Evolutionary conservation across 2,888 invertebrate species (phyloP).

Genomic region (Stenurella melanura): DNA sequence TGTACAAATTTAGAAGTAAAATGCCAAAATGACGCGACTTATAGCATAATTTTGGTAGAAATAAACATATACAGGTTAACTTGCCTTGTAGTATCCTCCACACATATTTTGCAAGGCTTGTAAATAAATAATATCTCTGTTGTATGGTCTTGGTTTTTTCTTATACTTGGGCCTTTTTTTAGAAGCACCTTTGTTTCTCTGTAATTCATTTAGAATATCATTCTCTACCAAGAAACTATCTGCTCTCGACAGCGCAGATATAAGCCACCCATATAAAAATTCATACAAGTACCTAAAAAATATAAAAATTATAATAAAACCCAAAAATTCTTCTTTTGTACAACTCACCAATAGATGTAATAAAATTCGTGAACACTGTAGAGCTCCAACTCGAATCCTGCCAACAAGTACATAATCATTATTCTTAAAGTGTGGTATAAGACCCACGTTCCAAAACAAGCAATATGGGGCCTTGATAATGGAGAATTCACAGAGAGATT

Average conservation of each 20-base stretch:
- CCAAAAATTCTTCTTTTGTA: background rate
- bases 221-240: conserved; percentile 88
- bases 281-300: conserved; percentile 90
- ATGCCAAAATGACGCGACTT: no score
- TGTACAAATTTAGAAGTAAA: no score
- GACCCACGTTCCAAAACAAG: conserved; percentile 96
- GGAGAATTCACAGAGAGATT: conserved; percentile 81
- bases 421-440: conserved; percentile 93
- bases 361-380: conserved; percentile 97
- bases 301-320: conserved; percentile 9
- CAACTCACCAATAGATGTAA: conserved; percentile 91
- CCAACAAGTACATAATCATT: conserved; percentile 94
- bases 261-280: conserved; percentile 94
- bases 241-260: conserved; percentile 92
- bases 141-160: conserved; percentile 81
- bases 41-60: no score
- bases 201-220: conserved; percentile 73
- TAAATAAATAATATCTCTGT: conserved; percentile 88
- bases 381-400: conserved; percentile 95
- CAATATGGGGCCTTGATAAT: conserved; percentile 82
- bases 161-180: conserved; percentile 81
- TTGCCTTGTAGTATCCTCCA: conserved; percentile 94
- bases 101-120: conserved; percentile 96
- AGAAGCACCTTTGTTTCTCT: conserved; percentile 74
- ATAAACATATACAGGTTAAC: no score